These are phyloP conservation scores for Oenanthe melanoleuca DNA, from an alignment of 2,113 vertebrate species.

Conservation along the genomic window DNA sequence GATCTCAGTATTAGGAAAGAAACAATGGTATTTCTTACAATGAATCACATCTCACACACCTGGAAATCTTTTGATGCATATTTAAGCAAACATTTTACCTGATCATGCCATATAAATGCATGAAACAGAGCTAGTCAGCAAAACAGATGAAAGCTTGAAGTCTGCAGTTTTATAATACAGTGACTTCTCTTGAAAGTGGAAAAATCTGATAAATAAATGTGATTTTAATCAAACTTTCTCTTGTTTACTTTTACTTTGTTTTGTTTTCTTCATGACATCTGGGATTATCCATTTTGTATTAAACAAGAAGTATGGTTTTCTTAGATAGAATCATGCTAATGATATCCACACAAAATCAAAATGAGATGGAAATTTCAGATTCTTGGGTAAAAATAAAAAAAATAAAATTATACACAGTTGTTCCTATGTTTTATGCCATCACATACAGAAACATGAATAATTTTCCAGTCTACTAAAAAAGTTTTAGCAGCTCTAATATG, in stretches of 20 bases:
- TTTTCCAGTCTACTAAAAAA: not conserved
- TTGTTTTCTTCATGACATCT: not conserved
- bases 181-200: not conserved
- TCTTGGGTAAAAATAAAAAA: not conserved
- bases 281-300: not conserved
- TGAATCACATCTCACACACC: not conserved
- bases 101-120: fast-evolving
- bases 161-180: not conserved
- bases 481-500: not conserved
- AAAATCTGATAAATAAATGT: not conserved
- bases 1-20: not conserved
- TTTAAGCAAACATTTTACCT: not conserved
- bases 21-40: not conserved
- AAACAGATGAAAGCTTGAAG: not conserved
- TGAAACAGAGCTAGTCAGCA: not conserved
- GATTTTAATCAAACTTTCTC: not conserved
- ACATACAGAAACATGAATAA: not conserved
- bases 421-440: not conserved
- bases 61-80: not conserved
- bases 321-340: not conserved
- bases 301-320: not conserved
- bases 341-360: not conserved
- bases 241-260: not conserved
- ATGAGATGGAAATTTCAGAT: not conserved
- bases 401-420: not conserved